Percentiles rank a stretch among this genome's conserved stretches.
Evolutionary conservation across 2,888 invertebrate species (phyloP).

Genomic region (Congeria kusceri): DNA sequence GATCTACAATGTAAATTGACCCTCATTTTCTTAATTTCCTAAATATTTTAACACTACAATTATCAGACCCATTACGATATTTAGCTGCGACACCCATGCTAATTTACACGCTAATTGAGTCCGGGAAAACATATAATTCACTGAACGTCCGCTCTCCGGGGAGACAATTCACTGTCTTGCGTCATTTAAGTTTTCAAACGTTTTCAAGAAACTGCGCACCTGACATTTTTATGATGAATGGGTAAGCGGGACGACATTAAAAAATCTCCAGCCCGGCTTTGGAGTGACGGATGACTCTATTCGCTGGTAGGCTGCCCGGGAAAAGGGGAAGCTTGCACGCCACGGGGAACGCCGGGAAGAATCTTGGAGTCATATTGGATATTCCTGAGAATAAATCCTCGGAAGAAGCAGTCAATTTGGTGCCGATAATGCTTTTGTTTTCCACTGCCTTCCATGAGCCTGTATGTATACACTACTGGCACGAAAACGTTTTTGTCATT

Average conservation of each 20-base stretch:
- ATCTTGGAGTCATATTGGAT: slow-evolving; percentile 43
- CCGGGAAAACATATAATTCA: not conserved
- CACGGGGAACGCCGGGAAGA: slow-evolving; percentile 40
- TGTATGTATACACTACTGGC: too few relatives aligned
- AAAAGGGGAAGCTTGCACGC: slow-evolving; percentile 52
- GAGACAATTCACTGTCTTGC: slow-evolving; percentile 42
- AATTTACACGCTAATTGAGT: slow-evolving; percentile 1
- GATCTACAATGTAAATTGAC: too few relatives aligned
- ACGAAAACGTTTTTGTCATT: too few relatives aligned
- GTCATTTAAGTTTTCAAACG: slow-evolving; percentile 62
- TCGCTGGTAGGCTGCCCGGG: slow-evolving; percentile 22
- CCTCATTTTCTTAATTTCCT: too few relatives aligned
- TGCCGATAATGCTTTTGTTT: slow-evolving; percentile 42
- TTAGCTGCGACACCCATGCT: not conserved
- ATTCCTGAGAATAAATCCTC: slow-evolving; percentile 55
- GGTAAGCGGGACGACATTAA: slow-evolving; percentile 43
- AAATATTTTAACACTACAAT: too few relatives aligned
- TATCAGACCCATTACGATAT: not conserved
- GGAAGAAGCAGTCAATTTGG: slow-evolving; percentile 44
- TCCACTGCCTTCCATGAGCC: not conserved
- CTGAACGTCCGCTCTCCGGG: slow-evolving; percentile 25
- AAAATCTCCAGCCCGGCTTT: slow-evolving; percentile 43
- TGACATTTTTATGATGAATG: slow-evolving; percentile 55
- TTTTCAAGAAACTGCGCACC: slow-evolving; percentile 50
- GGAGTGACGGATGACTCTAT: slow-evolving; percentile 43